Percentiles rank a stretch among this genome's conserved stretches.
phyloP scores from a whole-genome alignment of 2,888 invertebrate species.

The Ariolimax columbianus region DNA sequence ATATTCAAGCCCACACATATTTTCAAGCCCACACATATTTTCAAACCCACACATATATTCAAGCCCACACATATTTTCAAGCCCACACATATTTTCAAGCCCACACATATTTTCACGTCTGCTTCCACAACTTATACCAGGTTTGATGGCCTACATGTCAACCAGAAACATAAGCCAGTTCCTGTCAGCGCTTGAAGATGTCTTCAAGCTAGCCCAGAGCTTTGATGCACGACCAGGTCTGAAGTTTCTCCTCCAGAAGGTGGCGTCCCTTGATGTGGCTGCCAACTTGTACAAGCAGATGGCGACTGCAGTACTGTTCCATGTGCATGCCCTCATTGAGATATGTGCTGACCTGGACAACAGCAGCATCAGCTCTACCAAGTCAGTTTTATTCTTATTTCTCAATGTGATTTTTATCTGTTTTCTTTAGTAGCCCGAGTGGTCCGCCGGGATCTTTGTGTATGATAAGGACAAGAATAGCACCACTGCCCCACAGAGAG shows the following conservation, averaged over 20 bases:
- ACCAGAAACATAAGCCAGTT: constrained; percentile 69
- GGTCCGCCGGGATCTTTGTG: no score
- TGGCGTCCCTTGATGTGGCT: constrained; percentile 76
- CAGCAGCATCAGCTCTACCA: constrained; percentile 44
- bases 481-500: no score
- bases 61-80: no score
- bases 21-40: no score
- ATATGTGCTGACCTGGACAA: constrained; percentile 83
- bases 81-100: no score
- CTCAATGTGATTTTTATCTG: background rate
- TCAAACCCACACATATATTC: no score
- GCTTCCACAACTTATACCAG: constrained; percentile 60
- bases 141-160: constrained; percentile 72
- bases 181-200: constrained; percentile 84
- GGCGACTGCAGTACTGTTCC: constrained; percentile 92
- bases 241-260: constrained; percentile 94
- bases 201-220: constrained; percentile 89
- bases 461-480: no score
- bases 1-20: no score
- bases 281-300: constrained; percentile 84
- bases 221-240: constrained; percentile 94
- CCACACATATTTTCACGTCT: no score
- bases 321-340: constrained; percentile 89
- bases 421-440: no score
- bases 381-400: constrained; percentile 13